Base-by-base conservation (phyloP, 2,797 vertebrate species). In the Tapirus indicus region DNA sequence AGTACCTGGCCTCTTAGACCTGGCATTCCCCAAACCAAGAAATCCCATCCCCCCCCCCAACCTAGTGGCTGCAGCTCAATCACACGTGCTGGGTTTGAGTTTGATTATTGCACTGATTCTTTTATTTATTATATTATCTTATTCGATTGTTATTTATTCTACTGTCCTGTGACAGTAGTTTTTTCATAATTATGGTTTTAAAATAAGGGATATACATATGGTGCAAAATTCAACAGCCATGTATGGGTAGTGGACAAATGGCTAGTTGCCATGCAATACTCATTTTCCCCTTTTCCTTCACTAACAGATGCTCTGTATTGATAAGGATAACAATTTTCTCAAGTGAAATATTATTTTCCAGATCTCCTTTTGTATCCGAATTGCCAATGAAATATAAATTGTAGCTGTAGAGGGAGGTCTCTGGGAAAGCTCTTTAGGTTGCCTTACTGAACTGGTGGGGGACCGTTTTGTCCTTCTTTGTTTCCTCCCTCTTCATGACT, bases 371-470 rank as follows among this genome's bases (percentile, higher is more conserved):
- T 41, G n/a, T 18, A 62, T 35, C 23, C 16, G 44, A 18, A 23
- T 25, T 2, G 6, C 47, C 17, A 58, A 21, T 68, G 14, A 52
- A 5, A 25, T 27, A 9, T 12, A 68, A 68, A 13, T 54, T 35
- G 32, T 27, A 44, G 38, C 25, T 32, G 3, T 6, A 11, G 9
- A 47, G 12, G 20, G 7, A 83, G 54, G 23, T 18, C 27, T 47
- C 29, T 32, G 18, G 32, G 41, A 32, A 52, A 49, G 7, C 41
- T 11, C 6, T 32, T 11, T 41, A 14, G 79, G 18, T 47, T 80
- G 23, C 17, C 5, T 6, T 27, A 8, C 29, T 17, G 7, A 29
- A 2, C 2, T 5, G 17, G 12, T 9, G 8, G 6, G 6, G 14
- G 2, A 18, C 10, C 1, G 3, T 29, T 52, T 38, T 35, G 8